Evolutionary conservation across 2,797 vertebrate genomes (phyloP).

Genomic region (Ptychobarbus kaznakovi): DNA sequence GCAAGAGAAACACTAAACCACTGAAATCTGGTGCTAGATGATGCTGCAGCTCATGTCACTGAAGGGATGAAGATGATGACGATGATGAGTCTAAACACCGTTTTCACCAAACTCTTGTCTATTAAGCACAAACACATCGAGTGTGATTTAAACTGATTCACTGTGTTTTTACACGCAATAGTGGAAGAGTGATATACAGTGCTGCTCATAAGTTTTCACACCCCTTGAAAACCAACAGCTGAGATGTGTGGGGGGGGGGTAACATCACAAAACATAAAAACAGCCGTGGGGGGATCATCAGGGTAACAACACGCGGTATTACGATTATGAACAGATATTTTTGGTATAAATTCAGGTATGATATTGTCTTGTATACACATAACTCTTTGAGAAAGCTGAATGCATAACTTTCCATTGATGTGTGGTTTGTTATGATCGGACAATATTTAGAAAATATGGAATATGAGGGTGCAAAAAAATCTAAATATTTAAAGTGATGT

Average conservation of each 20-base stretch:
- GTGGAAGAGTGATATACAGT: neutral
- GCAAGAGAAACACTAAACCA: neutral
- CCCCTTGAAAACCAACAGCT: neutral
- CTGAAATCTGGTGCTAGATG: neutral
- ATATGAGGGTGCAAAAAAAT: no score
- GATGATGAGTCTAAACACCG: neutral
- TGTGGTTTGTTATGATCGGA: no score
- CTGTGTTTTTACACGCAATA: neutral
- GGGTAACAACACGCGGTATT: neutral
- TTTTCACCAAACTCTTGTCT: neutral
- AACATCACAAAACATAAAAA: neutral
- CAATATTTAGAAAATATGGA: no score
- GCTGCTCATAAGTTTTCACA: neutral
- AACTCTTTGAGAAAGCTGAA: no score
- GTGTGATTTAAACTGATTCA: neutral
- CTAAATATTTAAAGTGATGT: no score
- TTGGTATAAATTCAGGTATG: no score
- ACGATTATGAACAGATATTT: neutral
- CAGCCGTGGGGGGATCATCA: neutral
- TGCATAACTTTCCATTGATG: no score
- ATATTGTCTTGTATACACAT: neutral
- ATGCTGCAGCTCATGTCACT: neutral
- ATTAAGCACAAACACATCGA: neutral
- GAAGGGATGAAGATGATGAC: neutral
- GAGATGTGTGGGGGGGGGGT: no score